Evolutionary conservation across 2,113 vertebrate species (phyloP).

Genomic region (Podocnemis expansa): DNA sequence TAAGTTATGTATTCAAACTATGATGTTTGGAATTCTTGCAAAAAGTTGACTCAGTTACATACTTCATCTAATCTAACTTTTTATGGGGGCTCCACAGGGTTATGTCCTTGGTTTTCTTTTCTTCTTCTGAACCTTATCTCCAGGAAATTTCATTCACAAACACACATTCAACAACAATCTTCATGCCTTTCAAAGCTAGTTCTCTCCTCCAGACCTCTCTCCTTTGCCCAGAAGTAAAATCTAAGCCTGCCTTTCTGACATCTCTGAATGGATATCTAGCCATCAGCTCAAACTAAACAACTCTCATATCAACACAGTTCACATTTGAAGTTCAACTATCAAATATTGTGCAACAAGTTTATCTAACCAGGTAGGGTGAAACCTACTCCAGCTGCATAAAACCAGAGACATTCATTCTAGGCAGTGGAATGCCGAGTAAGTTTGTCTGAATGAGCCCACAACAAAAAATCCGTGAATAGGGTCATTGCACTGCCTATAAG

Average conservation of each 20-base stretch:
- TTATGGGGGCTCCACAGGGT: too few relatives aligned
- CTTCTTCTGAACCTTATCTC: too few relatives aligned
- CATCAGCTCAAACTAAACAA: neutral
- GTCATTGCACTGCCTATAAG: too few relatives aligned
- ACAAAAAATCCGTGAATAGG: neutral
- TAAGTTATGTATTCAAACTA: neutral
- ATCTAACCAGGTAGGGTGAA: fast-evolving
- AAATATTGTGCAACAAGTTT: neutral
- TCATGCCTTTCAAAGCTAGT: too few relatives aligned
- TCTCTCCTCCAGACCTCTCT: too few relatives aligned
- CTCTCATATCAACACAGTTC: neutral
- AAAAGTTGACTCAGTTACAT: neutral
- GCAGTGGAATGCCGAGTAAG: neutral
- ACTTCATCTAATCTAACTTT: neutral
- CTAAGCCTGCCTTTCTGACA: too few relatives aligned
- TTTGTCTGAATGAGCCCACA: neutral
- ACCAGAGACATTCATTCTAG: neutral
- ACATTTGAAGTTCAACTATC: neutral
- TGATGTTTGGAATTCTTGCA: neutral
- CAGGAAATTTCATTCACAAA: too few relatives aligned
- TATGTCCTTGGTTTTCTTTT: too few relatives aligned
- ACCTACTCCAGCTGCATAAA: neutral
- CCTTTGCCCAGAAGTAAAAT: too few relatives aligned
- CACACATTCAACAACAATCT: too few relatives aligned
- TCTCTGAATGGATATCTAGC: neutral